A percentile compares a stretch with the other conserved stretches of the same genome.
phyloP scores from a whole-genome alignment of 2,888 invertebrate genomes.

The Serripes groenlandicus region DNA sequence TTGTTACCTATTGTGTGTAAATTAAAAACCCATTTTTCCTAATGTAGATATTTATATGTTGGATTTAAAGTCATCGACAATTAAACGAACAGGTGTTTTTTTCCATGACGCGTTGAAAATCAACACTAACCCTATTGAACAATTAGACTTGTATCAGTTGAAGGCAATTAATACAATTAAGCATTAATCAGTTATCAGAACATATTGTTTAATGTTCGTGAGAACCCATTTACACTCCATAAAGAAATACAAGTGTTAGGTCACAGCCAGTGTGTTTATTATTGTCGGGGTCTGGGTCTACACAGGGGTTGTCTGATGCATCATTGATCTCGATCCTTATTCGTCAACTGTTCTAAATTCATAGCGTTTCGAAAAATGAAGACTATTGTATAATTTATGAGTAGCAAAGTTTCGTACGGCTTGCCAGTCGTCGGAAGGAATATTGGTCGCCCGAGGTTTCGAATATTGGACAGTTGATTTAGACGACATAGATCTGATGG shows the following conservation, averaged over 20 bases:
- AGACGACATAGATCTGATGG: no score
- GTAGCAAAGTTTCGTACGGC: no score
- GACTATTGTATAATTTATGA: no score
- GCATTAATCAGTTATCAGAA: constrained; percentile 21
- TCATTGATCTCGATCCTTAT: no score
- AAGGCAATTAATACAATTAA: constrained; percentile 40
- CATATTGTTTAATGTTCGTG: constrained; percentile 48
- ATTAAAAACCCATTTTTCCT: not conserved
- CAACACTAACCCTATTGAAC: constrained; percentile 20
- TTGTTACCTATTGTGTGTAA: not conserved
- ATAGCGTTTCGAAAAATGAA: no score
- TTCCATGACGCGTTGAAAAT: not conserved
- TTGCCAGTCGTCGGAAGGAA: no score
- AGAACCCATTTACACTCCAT: constrained; percentile 50
- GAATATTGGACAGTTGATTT: no score
- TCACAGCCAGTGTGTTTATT: constrained; percentile 13
- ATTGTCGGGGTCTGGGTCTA: not conserved
- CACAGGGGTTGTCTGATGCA: constrained; percentile 15
- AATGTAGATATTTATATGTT: not conserved
- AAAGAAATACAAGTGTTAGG: constrained; percentile 61
- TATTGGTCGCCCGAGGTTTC: no score
- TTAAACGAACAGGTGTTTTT: not conserved
- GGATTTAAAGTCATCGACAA: not conserved
- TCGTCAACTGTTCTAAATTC: no score
- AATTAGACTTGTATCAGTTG: constrained; percentile 25